Base-by-base conservation (phyloP, 1,140 invertebrate species). In the Amphibalanus amphitrite region DNA sequence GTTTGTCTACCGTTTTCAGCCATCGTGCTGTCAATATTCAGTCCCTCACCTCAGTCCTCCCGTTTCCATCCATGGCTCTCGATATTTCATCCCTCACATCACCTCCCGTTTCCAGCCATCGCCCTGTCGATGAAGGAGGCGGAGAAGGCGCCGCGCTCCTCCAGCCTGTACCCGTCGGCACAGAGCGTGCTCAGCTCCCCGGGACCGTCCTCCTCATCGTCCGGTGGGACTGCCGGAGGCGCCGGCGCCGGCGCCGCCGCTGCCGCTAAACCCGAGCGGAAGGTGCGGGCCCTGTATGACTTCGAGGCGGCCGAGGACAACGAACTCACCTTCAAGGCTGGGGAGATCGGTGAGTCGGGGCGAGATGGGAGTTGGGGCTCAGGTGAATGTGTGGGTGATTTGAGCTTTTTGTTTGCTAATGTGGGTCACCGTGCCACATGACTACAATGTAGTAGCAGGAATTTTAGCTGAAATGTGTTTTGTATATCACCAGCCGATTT, bases 301-400 rank as follows among this genome's bases (percentile, higher is more conserved):
- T 99, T 99, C 84, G 96, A 98, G 81, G 97, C 97, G 0, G 97
- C 90, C 8, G 97, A 99, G 82, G 96, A 99, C 77, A 99, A 99
- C 81, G 97, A 99, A 83, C 82, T 99, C 29, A 97, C 95, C 0
- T 99, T 99, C 81, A 86, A 89, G 76, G 87, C 93, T 70, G 96
- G 96, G 72, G 96, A 98, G 84, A 90, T 97, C 69, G 90, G 92
- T 95, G 33, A 38, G 33, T 38, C 15, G 33, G 33, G 4, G 4
- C 4, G 33, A 6, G 4, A 38, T 38, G 33, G 4, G 33, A 38
- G 33, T 38, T 4, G 15, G 15, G 33, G 33, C 33, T n/a, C n/a
- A n/a, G n/a, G n/a, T n/a, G n/a, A n/a, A n/a, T n/a, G n/a, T n/a
- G n/a, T n/a, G n/a, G n/a, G n/a, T n/a, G n/a, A n/a, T n/a, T n/a